phyloP scores from a whole-genome alignment of 2,888 invertebrate species.

The Hymenopus coronatus region DNA sequence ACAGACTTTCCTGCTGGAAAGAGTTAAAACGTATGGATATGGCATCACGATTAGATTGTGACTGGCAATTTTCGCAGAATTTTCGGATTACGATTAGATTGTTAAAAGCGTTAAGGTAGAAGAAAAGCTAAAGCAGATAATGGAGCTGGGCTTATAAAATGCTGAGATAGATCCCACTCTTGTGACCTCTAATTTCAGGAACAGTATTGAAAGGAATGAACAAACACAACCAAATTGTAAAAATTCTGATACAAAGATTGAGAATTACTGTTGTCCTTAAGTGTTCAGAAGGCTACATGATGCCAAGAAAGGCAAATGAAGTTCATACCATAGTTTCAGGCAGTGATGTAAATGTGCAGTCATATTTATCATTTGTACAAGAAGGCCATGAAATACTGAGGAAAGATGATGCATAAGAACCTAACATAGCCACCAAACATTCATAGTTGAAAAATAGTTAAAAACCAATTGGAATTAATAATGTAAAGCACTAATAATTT shows the following conservation, averaged over 20 bases:
- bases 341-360: background rate
- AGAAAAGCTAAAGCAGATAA: background rate
- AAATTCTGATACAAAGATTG: background rate
- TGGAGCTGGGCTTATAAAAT: background rate
- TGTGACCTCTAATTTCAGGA: background rate
- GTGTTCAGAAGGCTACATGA: slow-evolving; percentile 11
- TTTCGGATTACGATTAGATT: too few species aligned
- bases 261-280: slow-evolving; percentile 5
- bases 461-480: too few species aligned
- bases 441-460: too few species aligned
- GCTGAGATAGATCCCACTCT: background rate
- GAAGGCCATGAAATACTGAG: background rate
- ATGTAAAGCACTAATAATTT: too few species aligned
- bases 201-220: background rate
- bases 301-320: background rate
- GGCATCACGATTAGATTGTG: too few species aligned
- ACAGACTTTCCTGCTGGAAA: too few species aligned
- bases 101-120: slow-evolving; percentile 13
- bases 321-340: background rate
- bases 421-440: too few species aligned
- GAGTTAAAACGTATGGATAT: too few species aligned
- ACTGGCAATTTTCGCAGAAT: too few species aligned
- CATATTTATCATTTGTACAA: background rate
- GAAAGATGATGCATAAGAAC: background rate
- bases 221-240: too few species aligned